Percentiles rank a stretch among this genome's conserved stretches.
Evolutionary conservation across 2,113 vertebrate species (phyloP).

Genomic region (Mesitornis unicolor): DNA sequence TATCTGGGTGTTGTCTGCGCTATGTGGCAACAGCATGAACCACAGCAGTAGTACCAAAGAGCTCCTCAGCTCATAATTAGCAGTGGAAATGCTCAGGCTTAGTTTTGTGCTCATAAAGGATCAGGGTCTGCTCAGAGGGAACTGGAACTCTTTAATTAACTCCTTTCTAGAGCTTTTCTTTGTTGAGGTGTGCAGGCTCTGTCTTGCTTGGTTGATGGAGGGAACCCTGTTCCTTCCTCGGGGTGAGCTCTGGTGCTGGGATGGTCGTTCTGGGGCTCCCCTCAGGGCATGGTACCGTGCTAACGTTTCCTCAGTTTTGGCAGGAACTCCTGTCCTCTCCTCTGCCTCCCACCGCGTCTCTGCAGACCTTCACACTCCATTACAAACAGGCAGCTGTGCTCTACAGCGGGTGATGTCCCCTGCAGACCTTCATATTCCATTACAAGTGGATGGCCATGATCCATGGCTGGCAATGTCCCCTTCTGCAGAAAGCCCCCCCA

Average conservation of each 20-base stretch:
- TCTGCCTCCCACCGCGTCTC: background rate
- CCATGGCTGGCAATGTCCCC: rapidly evolving
- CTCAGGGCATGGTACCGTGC: background rate
- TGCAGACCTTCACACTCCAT: rapidly evolving
- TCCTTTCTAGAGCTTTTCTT: slow-evolving; percentile 1
- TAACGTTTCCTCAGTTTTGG: rapidly evolving
- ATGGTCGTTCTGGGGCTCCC: background rate
- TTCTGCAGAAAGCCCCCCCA: background rate
- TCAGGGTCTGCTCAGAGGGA: background rate
- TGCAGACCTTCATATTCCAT: too few species aligned
- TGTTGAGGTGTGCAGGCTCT: background rate
- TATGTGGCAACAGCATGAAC: background rate
- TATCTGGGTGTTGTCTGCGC: background rate
- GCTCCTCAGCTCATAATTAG: slow-evolving; percentile 20
- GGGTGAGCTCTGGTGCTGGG: background rate
- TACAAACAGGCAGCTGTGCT: rapidly evolving
- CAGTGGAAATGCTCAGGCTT: slow-evolving; percentile 14
- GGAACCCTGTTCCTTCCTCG: background rate
- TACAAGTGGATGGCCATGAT: too few species aligned
- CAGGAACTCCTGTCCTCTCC: background rate
- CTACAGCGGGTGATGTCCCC: too few species aligned
- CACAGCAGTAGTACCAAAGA: background rate
- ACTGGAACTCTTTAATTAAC: slow-evolving; percentile 45
- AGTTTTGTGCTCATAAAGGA: slow-evolving; percentile 22
- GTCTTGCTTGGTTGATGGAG: background rate